Percentiles rank a stretch among this genome's conserved stretches.
These are phyloP conservation scores for Pelosia muscerda DNA, from an alignment of 2,888 invertebrate species.

Conservation along the genomic window DNA sequence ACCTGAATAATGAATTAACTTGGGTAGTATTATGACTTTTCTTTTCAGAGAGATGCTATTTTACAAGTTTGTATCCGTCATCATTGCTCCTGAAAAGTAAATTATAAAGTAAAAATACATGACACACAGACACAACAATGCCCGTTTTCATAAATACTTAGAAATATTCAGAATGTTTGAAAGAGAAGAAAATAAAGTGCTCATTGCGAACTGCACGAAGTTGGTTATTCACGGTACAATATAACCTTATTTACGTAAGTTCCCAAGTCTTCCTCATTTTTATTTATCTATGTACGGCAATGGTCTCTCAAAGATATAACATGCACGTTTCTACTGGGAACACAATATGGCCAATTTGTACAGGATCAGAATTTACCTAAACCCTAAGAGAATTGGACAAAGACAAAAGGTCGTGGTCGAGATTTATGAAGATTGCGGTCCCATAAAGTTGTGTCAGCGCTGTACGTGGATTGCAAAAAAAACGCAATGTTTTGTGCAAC, in stretches of 20 bases:
- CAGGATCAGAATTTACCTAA: constrained; percentile 79
- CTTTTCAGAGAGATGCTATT: constrained; percentile 1
- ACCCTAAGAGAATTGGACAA: constrained; percentile 72
- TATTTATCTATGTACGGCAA: constrained; percentile 65
- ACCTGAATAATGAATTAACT: constrained; percentile 73
- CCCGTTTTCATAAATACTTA: constrained; percentile 58
- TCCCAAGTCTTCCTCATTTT: constrained; percentile 62
- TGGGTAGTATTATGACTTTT: constrained; percentile 33
- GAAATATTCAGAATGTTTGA: constrained; percentile 47
- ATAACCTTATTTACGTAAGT: constrained; percentile 73
- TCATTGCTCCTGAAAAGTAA: constrained; percentile 47
- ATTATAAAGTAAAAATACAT: constrained; percentile 46
- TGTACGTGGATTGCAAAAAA: constrained; percentile 49
- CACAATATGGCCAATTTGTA: constrained; percentile 73
- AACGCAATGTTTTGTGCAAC: constrained; percentile 41
- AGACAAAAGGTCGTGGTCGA: constrained; percentile 78
- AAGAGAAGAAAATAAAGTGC: constrained; percentile 45
- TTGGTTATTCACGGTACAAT: constrained; percentile 68
- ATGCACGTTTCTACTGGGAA: constrained; percentile 56
- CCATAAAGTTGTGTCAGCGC: constrained; percentile 60
- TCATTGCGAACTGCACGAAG: constrained; percentile 56
- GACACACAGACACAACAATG: constrained; percentile 49
- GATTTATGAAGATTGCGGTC: constrained; percentile 81
- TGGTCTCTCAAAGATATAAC: constrained; percentile 63
- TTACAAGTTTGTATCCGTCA: neutral